Conservation (phyloP, 92 coral and sea anemone genomes). For the Heteractis magnifica region DNA sequence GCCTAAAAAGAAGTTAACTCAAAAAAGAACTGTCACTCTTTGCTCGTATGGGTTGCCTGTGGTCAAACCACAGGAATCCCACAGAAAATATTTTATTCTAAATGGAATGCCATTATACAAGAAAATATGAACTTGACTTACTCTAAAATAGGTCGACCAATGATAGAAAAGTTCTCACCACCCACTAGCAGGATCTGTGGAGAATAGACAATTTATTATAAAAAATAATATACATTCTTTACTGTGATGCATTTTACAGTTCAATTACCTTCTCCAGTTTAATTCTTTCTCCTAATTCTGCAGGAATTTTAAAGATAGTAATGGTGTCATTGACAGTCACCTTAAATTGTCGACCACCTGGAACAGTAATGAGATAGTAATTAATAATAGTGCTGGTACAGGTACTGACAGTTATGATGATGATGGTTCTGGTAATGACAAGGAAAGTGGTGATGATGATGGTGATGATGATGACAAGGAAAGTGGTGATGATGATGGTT, state of each 20-base stretch:
- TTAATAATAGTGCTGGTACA: background rate
- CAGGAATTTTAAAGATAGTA: slow-evolving; percentile 75
- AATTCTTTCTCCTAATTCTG: slow-evolving; percentile 85
- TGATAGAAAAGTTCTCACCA: slow-evolving; percentile 84
- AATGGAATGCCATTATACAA: no score
- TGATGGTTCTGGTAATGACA: background rate
- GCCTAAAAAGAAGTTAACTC: background rate
- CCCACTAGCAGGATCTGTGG: slow-evolving; percentile 83
- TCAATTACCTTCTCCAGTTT: slow-evolving; percentile 77
- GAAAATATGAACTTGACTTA: slow-evolving; percentile 35
- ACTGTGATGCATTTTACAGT: no score
- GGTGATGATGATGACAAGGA: background rate
- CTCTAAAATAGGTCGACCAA: slow-evolving; percentile 87
- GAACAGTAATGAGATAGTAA: background rate
- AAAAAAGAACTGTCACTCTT: no score
- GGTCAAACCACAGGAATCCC: no score
- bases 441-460: background rate
- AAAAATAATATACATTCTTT: background rate
- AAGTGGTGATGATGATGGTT: background rate
- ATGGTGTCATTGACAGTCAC: slow-evolving; percentile 81
- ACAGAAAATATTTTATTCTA: background rate
- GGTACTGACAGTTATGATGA: background rate
- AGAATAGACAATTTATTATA: background rate
- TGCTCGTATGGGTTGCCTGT: background rate
- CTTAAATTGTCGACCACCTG: slow-evolving; percentile 98